Evolutionary conservation across 2,113 vertebrate species (phyloP).

Genomic region (Tauraco erythrolophus): DNA sequence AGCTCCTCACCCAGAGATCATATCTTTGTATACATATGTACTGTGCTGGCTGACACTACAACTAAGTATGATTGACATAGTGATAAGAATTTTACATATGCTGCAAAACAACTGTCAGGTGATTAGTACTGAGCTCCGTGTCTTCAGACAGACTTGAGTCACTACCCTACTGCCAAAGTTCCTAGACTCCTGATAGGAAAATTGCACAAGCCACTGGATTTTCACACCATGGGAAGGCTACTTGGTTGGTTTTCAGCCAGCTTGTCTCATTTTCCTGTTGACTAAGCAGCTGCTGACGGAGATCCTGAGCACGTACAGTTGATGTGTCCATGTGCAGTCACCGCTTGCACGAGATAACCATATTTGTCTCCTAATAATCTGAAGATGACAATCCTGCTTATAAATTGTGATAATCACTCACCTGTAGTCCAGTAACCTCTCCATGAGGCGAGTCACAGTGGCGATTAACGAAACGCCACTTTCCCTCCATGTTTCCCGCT

Average conservation of each 20-base stretch:
- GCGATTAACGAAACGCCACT: slow-evolving; percentile 96
- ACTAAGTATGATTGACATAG: background rate
- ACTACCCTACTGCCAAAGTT: background rate
- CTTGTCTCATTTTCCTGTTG: background rate
- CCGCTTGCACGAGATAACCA: accelerated
- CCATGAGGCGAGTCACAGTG: slow-evolving; percentile 97
- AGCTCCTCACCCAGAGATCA: background rate
- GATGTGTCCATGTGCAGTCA: background rate
- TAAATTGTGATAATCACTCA: slow-evolving; percentile 33
- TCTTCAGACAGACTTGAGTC: slow-evolving; percentile 18
- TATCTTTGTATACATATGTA: background rate
- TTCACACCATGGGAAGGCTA: background rate
- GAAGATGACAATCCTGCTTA: background rate
- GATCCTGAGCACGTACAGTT: background rate
- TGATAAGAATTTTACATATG: background rate
- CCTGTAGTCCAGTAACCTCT: slow-evolving; percentile 97
- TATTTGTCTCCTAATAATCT: background rate
- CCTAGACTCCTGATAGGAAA: background rate
- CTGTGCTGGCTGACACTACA: background rate
- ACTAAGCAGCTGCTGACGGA: background rate
- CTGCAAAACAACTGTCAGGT: slow-evolving; percentile 18
- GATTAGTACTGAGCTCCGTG: background rate
- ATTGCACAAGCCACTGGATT: background rate
- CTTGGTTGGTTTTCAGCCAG: background rate
- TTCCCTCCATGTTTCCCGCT: slow-evolving; percentile 98